These are phyloP conservation scores for Alitta virens DNA, from an alignment of 2,888 invertebrate genomes.

Conservation along the genomic window DNA sequence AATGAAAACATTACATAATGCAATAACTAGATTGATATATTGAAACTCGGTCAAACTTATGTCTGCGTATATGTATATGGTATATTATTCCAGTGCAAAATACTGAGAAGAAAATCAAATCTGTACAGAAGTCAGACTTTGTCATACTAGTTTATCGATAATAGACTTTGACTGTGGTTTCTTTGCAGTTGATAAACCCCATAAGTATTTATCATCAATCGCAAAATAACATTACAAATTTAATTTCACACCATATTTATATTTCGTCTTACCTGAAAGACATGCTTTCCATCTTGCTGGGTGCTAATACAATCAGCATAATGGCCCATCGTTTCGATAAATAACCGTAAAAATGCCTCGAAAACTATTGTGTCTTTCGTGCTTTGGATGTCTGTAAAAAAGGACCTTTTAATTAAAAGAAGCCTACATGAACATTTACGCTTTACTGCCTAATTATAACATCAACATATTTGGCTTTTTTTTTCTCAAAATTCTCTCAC, in stretches of 20 bases:
- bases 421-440: neutral
- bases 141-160: too few relatives aligned
- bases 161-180: too few relatives aligned
- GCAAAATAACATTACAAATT: too few relatives aligned
- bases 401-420: too few relatives aligned
- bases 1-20: too few relatives aligned
- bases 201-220: too few relatives aligned
- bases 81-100: neutral
- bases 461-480: neutral
- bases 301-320: constrained; percentile 65
- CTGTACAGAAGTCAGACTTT: too few relatives aligned
- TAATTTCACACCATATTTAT: too few relatives aligned
- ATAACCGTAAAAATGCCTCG: constrained; percentile 76
- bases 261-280: constrained; percentile 59
- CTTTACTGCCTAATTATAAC: neutral
- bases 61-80: neutral
- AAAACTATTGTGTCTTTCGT: constrained; percentile 65
- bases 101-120: too few relatives aligned
- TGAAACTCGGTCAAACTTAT: neutral
- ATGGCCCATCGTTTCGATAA: constrained; percentile 74
- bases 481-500: too few relatives aligned
- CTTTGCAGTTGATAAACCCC: too few relatives aligned
- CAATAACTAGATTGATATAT: neutral
- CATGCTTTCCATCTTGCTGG: constrained; percentile 56
- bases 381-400: neutral